Percentiles rank a stretch among this genome's conserved stretches.
These are phyloP conservation scores for Sinocyclocheilus maitianheensis DNA, from an alignment of 2,113 vertebrate genomes.

Conservation along the genomic window DNA sequence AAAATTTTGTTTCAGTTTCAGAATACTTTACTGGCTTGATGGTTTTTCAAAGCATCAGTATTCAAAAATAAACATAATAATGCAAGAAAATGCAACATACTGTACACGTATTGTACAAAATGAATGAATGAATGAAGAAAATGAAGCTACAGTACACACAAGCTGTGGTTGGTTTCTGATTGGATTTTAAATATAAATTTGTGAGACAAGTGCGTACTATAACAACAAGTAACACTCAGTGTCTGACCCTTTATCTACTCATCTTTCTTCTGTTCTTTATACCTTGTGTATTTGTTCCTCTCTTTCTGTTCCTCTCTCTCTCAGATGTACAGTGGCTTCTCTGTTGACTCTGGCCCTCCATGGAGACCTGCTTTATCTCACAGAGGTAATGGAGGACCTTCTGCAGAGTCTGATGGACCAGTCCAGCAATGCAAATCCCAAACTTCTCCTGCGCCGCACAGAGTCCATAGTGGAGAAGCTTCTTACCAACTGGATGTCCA, in stretches of 20 bases:
- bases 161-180: too few species aligned
- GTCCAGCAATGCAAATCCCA: constrained; percentile 84
- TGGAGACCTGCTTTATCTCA: constrained; percentile 88
- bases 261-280: neutral
- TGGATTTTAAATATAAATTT: neutral
- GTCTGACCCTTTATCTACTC: neutral
- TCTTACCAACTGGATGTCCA: constrained; percentile 96
- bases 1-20: neutral
- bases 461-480: constrained; percentile 94
- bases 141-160: too few species aligned
- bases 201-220: too few species aligned
- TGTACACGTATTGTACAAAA: too few species aligned
- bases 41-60: neutral
- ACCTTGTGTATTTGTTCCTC: neutral
- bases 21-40: too few species aligned
- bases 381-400: constrained; percentile 86
- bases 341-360: constrained; percentile 90
- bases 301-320: neutral
- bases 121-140: too few species aligned
- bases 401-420: constrained; percentile 88
- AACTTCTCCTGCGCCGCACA: constrained; percentile 89
- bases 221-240: too few species aligned
- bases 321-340: constrained; percentile 89
- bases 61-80: neutral
- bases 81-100: neutral